phyloP scores from a whole-genome alignment of 2,113 vertebrate genomes.

The Actinemys pallida region DNA sequence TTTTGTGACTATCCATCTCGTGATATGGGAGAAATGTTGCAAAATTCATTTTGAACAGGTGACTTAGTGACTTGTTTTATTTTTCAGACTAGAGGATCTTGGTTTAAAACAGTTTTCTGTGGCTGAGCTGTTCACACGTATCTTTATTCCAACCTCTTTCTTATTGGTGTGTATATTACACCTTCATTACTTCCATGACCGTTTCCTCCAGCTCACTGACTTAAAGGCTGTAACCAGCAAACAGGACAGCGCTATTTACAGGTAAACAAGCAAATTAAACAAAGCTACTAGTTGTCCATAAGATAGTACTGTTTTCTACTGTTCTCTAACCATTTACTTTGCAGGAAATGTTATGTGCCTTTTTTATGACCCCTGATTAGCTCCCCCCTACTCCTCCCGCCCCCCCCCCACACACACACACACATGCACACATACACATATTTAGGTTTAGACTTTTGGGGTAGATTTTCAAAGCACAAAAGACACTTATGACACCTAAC shows the following conservation, averaged over 20 bases:
- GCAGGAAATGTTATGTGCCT: not conserved
- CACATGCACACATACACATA: not conserved
- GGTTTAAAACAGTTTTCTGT: constrained; percentile 87
- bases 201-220: constrained; percentile 94
- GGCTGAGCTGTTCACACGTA: constrained; percentile 89
- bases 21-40: not conserved
- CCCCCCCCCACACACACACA: not conserved
- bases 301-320: not conserved
- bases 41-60: not conserved
- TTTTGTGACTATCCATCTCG: not conserved
- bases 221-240: constrained; percentile 94
- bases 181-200: constrained; percentile 97
- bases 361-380: not conserved
- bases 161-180: constrained; percentile 94
- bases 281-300: not conserved
- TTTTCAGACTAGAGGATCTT: constrained; percentile 87
- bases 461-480: not conserved
- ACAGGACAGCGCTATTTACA: constrained; percentile 94
- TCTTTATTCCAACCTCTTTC: constrained; percentile 97
- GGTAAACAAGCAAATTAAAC: constrained; percentile 79
- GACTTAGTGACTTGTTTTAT: not conserved
- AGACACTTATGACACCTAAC: not conserved
- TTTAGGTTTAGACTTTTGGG: not conserved
- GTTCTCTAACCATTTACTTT: not conserved
- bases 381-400: not conserved